These are phyloP conservation scores for Mesochorus sp. DNA, from an alignment of 2,888 invertebrate genomes.

Conservation along the genomic window DNA sequence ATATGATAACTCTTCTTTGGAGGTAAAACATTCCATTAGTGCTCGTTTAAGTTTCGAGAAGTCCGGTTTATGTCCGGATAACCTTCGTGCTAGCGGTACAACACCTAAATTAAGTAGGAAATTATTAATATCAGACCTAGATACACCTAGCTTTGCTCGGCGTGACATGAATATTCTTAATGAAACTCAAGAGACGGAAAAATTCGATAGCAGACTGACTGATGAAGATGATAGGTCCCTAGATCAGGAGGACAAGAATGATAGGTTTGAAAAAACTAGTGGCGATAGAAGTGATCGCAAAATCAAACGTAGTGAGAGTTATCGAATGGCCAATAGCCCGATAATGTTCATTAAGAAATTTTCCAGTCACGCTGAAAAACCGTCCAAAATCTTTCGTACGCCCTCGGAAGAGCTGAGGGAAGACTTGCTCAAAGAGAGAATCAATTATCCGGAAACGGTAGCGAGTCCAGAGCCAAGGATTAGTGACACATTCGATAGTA, in stretches of 20 bases:
- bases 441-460: slow-evolving; percentile 88
- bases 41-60: slow-evolving; percentile 70
- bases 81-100: slow-evolving; percentile 70
- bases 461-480: slow-evolving; percentile 81
- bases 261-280: slow-evolving; percentile 18
- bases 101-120: slow-evolving; percentile 77
- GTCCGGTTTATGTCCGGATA: slow-evolving; percentile 68
- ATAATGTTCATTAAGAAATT: slow-evolving; percentile 86
- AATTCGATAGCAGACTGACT: slow-evolving; percentile 8
- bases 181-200: slow-evolving; percentile 37
- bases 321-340: slow-evolving; percentile 90
- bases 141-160: slow-evolving; percentile 67
- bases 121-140: slow-evolving; percentile 74
- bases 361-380: slow-evolving; percentile 69
- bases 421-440: slow-evolving; percentile 86
- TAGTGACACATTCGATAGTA: slow-evolving; percentile 78
- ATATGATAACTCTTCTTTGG: slow-evolving; percentile 11
- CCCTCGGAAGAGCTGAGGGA: slow-evolving; percentile 80
- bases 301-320: slow-evolving; percentile 92
- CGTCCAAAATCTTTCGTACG: slow-evolving; percentile 75
- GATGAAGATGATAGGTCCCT: slow-evolving; percentile 38
- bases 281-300: slow-evolving; percentile 78
- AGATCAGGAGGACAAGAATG: slow-evolving; percentile 40
- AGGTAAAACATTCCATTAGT: slow-evolving; percentile 41
- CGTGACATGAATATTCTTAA: not conserved